A percentile compares a stretch with the other conserved stretches of the same genome.
These are phyloP conservation scores for Tipula helvola DNA, from an alignment of 2,888 invertebrate species.

Conservation along the genomic window DNA sequence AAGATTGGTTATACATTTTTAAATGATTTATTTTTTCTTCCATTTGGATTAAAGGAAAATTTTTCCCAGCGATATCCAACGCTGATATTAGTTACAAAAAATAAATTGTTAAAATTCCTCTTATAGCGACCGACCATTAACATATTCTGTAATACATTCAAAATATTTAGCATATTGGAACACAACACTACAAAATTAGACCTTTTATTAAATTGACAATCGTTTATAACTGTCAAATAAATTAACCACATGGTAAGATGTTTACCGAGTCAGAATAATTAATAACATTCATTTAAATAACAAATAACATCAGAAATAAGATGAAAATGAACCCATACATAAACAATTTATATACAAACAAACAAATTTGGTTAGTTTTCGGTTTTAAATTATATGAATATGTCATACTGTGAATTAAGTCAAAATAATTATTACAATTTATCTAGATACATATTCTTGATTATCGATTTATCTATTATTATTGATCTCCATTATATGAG, in stretches of 20 bases:
- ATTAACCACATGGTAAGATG: neutral
- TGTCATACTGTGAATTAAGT: slow-evolving; percentile 4
- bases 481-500: neutral
- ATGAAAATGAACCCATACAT: neutral
- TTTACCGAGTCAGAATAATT: neutral
- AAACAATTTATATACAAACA: no score
- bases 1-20: no score
- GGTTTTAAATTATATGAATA: neutral
- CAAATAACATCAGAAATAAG: neutral
- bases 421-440: neutral
- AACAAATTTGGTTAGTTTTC: neutral
- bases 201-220: neutral
- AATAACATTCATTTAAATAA: neutral
- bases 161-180: neutral
- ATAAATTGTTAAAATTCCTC: neutral
- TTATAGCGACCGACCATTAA: neutral
- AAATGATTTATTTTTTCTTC: no score
- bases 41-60: no score
- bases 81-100: neutral
- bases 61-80: no score
- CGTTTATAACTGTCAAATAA: neutral
- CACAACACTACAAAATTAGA: neutral
- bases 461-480: neutral
- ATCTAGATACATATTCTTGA: neutral
- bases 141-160: neutral